Percentiles rank a stretch among this genome's conserved stretches.
These are phyloP conservation scores for Macrobrachium rosenbergii DNA, from an alignment of 1,140 invertebrate species.

Conservation along the genomic window DNA sequence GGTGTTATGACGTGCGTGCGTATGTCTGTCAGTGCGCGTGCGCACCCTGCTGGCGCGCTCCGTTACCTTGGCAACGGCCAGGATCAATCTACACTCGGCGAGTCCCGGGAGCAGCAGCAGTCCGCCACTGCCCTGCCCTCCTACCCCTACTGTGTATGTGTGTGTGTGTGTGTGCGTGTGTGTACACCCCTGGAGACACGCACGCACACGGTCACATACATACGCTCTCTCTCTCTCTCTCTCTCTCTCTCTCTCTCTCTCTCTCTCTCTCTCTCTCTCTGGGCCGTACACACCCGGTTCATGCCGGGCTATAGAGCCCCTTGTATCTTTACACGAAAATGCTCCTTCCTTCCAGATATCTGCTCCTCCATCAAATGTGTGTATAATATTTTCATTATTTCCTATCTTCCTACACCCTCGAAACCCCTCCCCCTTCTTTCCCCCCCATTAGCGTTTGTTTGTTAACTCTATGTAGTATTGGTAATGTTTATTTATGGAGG, in stretches of 20 bases:
- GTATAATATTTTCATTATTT: background rate
- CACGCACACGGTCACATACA: too few species aligned
- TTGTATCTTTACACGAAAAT: background rate
- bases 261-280: too few species aligned
- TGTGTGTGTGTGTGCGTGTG: too few species aligned
- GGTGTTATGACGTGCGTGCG: constrained; percentile 20
- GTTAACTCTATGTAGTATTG: too few species aligned
- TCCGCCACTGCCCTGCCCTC: background rate
- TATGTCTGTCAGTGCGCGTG: background rate
- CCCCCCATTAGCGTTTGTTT: background rate
- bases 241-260: too few species aligned
- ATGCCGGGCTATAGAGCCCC: background rate
- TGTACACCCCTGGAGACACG: too few species aligned
- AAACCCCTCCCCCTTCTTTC: background rate
- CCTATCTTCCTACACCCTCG: background rate
- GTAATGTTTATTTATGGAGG: too few species aligned
- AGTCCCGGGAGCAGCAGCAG: background rate
- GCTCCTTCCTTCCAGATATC: constrained; percentile 9
- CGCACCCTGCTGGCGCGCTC: background rate
- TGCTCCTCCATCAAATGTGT: background rate
- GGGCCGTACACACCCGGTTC: too few species aligned
- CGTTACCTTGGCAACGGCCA: constrained; percentile 47
- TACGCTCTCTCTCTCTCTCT: too few species aligned
- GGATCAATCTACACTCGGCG: constrained; percentile 42
- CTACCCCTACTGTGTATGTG: constrained; percentile 7